Base-by-base conservation (phyloP, 1,140 invertebrate species). In the Meteorus sp. region DNA sequence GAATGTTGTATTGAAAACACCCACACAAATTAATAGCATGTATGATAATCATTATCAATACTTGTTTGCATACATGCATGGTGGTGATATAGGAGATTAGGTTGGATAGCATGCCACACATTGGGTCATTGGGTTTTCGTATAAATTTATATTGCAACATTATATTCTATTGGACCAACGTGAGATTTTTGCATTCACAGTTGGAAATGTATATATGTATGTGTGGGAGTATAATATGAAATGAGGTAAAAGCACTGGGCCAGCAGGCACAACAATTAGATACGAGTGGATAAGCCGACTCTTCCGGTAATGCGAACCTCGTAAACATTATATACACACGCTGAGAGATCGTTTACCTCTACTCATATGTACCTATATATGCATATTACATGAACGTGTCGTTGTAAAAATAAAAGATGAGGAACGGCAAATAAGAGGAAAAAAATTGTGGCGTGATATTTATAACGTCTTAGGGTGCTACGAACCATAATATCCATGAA, bases 231-330 rank as follows among this genome's bases (percentile, higher is more conserved):
- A 33, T 17, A 27, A 7, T 47, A 54, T 45, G 29, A n/a, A 23
- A n/a, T 13, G 19, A 59, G 29, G 52, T 59, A 50, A 54, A 61
- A 53, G 47, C 54, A 60, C 35, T 61, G 61, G 55, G 56, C 56
- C 50, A 63, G 62, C 67, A 66, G 68, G 62, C 70, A 60, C 62
- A 66, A 70, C 70, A 71, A 72, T 74, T 70, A 72, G 68, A 71
- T 73, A 58, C 63, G 44, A 66, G 54, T 62, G 67, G 67, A 64
- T 64, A 64, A 64, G 51, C 58, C 25, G 33, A 54, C 53, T 64
- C 59, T 64, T 72, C 70, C 70, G 71, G 69, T 72, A 72, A 72
- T 63, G 68, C 64, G 68, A 72, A 69, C 65, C 68, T 62, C 66
- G 64, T 68, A 65, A 53, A 67, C 50, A 39, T 27, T 53, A 52